Conservation (phyloP, 1,140 invertebrate genomes). For the Metaphire vulgaris region DNA sequence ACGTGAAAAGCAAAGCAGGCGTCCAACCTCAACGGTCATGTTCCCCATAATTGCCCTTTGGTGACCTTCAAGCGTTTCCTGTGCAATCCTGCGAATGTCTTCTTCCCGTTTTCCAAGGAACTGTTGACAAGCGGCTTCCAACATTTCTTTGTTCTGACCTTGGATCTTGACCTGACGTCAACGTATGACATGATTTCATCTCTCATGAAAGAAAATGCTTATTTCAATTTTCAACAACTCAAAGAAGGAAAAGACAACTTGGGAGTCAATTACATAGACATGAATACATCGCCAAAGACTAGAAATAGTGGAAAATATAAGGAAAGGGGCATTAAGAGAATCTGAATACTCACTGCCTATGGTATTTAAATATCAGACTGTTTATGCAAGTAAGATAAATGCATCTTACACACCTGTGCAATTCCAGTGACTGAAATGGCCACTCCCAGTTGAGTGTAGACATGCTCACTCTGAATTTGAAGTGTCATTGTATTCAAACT, state of each 20-base stretch:
- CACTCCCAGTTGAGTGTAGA: constrained; percentile 92
- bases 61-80: constrained; percentile 93
- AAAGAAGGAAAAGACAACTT: no score
- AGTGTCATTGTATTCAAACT: constrained; percentile 94
- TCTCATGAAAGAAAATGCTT: no score
- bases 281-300: no score
- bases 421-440: constrained; percentile 97
- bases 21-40: constrained; percentile 84
- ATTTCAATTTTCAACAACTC: no score
- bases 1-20: no score
- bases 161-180: constrained; percentile 91
- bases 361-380: no score
- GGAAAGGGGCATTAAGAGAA: no score
- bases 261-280: no score
- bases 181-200: no score
- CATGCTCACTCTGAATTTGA: constrained; percentile 57
- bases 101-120: constrained; percentile 85
- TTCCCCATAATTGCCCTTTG: constrained; percentile 97
- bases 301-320: no score
- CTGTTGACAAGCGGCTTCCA: constrained; percentile 90
- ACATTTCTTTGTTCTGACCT: constrained; percentile 91
- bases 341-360: no score
- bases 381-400: no score
- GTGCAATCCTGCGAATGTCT: constrained; percentile 85
- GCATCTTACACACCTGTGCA: constrained; percentile 66